Evolutionary conservation across 2,888 invertebrate species (phyloP), one percentile per base, ranked within the genome.

Genomic region (Digitonthophagus gazella): DNA sequence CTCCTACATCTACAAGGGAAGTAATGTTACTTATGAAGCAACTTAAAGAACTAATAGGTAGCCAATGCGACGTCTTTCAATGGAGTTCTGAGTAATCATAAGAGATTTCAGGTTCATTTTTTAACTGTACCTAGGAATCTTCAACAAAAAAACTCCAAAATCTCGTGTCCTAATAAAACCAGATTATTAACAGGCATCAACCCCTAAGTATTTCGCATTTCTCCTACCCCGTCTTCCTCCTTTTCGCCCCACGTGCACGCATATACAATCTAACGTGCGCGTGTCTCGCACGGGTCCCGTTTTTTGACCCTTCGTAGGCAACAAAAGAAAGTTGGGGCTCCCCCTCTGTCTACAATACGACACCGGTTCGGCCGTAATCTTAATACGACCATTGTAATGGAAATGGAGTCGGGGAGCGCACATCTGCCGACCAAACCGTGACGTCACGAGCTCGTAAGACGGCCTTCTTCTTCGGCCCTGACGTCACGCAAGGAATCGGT

Each of bases 261-360:
- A 74, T 74, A 80, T 78, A 78, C 79, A 81, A 80, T 80, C 80
- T 79, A 80, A 77, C 75, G 76, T 78, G 75, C 82, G 82, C 81
- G 82, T 82, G 82, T 79, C 81, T 76, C 77, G 77, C 82, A 81
- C 82, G 81, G 80, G 82, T 77, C 80, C 79, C 77, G 81, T 81
- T 82, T 82, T 81, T 81, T 81, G 79, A 79, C 80, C 81, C 81
- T 79, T 78, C 74, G 63, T 70, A 65, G 67, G 73, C 75, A 76
- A 81, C 81, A 82, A 82, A 81, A 81, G 81, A 80, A 82, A 80
- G 75, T 78, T 75, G 77, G 16, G 61, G 61, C 75, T 78, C 79
- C 79, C 81, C 76, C 77, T 64, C 63, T 64, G 22, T 58, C 75
- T 75, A 77, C 75, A 75, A 77, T 78, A 77, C 77, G 75, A 79